Evolutionary conservation across 2,113 vertebrate species (phyloP).

Genomic region (Mus pahari): DNA sequence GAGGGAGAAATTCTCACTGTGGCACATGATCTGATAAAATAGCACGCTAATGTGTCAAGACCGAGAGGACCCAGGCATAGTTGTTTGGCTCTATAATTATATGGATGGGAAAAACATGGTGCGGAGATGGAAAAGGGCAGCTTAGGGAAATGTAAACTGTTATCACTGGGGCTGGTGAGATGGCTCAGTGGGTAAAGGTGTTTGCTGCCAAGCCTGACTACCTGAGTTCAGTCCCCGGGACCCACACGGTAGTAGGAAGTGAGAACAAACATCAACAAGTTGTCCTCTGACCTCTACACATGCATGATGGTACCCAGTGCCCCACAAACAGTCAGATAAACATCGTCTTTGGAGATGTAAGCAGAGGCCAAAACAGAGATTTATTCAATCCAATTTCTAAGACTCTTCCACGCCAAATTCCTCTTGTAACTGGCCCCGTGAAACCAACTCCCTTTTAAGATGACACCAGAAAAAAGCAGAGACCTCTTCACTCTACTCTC

Average conservation of each 20-base stretch:
- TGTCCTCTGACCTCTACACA: not conserved
- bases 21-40: constrained; percentile 44
- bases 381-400: not conserved
- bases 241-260: not conserved
- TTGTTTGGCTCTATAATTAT: not conserved
- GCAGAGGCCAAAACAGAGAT: not conserved
- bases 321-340: not conserved
- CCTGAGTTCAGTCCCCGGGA: not conserved
- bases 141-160: not conserved
- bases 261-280: not conserved
- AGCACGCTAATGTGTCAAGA: not conserved
- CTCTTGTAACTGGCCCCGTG: not conserved
- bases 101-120: not conserved
- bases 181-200: not conserved
- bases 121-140: not conserved
- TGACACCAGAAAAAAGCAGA: constrained; percentile 1
- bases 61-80: not conserved
- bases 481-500: not conserved
- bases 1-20: not conserved
- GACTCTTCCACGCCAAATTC: not conserved
- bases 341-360: not conserved
- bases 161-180: not conserved
- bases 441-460: not conserved
- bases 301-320: no score
- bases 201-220: not conserved